Conservation (phyloP, 2,888 invertebrate genomes). For the Labia minor region DNA sequence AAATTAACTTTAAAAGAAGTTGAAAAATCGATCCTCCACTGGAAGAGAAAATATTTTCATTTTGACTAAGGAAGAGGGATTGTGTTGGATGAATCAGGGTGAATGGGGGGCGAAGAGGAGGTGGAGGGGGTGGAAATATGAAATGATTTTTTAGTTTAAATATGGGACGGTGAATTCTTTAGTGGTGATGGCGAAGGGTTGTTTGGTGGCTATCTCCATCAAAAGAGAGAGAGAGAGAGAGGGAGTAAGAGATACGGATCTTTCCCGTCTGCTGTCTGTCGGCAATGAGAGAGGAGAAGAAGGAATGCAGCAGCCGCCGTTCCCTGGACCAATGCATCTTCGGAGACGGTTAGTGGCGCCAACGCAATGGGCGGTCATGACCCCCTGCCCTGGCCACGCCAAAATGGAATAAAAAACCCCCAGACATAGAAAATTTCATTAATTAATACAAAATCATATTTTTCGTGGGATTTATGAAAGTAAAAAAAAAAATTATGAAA, state of each 20-base stretch:
- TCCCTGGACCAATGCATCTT: conserved; percentile 13
- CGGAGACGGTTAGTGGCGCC: not conserved
- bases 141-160: not conserved
- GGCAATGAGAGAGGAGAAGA: not conserved
- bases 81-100: too few relatives aligned
- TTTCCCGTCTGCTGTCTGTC: conserved; percentile 13
- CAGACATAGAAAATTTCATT: too few relatives aligned
- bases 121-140: too few relatives aligned
- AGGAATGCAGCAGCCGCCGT: not conserved
- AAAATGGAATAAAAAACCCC: not conserved
- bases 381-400: not conserved
- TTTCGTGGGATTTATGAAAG: too few relatives aligned
- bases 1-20: too few relatives aligned
- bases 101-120: too few relatives aligned
- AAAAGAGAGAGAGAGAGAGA: not conserved
- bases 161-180: not conserved
- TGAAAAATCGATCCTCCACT: too few relatives aligned
- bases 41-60: too few relatives aligned
- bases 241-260: not conserved
- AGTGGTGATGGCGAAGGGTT: not conserved
- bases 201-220: too few relatives aligned
- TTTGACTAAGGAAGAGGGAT: too few relatives aligned
- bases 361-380: conserved; percentile 13
- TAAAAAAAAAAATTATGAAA: too few relatives aligned
- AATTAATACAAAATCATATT: too few relatives aligned